phyloP scores from a whole-genome alignment of 2,888 invertebrate species.

The Notocelia uddmanniana region DNA sequence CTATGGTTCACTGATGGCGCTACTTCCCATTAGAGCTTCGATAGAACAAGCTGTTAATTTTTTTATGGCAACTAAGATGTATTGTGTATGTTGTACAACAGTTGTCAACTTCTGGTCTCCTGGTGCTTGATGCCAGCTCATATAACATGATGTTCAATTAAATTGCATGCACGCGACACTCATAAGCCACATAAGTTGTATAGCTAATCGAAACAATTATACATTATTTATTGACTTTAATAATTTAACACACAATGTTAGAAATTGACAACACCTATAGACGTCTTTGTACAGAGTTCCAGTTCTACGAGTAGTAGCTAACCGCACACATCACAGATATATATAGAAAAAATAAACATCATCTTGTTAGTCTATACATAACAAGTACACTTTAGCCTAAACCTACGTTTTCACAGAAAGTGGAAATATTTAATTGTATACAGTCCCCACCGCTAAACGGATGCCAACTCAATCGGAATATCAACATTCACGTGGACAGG shows the following conservation, averaged over 20 bases:
- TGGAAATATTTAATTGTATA: constrained; percentile 47
- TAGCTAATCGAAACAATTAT: constrained; percentile 57
- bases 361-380: constrained; percentile 69
- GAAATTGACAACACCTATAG: constrained; percentile 80
- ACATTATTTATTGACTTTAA: constrained; percentile 57
- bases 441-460: constrained; percentile 38
- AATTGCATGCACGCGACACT: constrained; percentile 68
- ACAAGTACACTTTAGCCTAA: constrained; percentile 75
- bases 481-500: constrained; percentile 41
- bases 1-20: neutral
- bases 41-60: neutral
- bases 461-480: constrained; percentile 44
- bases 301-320: constrained; percentile 63
- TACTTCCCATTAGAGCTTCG: neutral
- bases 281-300: constrained; percentile 74
- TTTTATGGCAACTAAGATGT: neutral
- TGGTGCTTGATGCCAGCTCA: constrained; percentile 57
- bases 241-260: constrained; percentile 62
- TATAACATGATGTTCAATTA: constrained; percentile 61
- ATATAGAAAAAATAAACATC: constrained; percentile 77
- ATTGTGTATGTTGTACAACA: neutral
- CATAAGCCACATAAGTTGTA: constrained; percentile 76
- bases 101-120: constrained; percentile 53
- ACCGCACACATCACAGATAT: constrained; percentile 77
- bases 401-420: constrained; percentile 57